phyloP scores from a whole-genome alignment of 2,797 vertebrate species.

The Chaetophractus vellerosus region DNA sequence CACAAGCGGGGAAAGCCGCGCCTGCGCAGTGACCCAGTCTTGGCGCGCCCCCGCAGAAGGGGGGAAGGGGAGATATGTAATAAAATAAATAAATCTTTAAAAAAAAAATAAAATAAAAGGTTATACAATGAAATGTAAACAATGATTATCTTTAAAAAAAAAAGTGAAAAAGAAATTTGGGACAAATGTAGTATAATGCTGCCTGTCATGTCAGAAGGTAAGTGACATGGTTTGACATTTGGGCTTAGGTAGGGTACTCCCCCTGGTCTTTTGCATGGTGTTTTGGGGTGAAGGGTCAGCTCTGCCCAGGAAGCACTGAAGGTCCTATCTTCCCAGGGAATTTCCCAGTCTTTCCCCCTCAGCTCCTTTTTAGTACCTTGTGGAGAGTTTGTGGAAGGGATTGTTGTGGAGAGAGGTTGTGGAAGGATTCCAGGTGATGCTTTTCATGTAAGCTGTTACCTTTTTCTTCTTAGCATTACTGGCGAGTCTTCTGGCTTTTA shows the following conservation, averaged over 20 bases:
- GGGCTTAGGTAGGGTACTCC: not conserved
- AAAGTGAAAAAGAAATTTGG: too few species aligned
- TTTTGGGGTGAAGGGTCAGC: not conserved
- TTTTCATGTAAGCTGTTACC: not conserved
- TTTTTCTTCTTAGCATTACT: slow-evolving; percentile 20
- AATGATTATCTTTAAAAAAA: too few species aligned
- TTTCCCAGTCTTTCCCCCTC: not conserved
- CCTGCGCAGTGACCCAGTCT: too few species aligned
- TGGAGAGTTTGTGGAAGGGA: not conserved
- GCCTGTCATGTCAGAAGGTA: not conserved
- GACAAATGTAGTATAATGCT: not conserved
- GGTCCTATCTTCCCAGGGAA: not conserved
- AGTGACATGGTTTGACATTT: not conserved
- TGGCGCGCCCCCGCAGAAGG: too few species aligned
- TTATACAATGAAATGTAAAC: too few species aligned
- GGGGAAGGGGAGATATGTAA: too few species aligned
- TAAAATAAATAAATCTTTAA: too few species aligned
- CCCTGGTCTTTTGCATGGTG: too few species aligned
- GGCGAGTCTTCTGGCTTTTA: not conserved
- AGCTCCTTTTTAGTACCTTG: not conserved
- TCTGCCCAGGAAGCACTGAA: not conserved
- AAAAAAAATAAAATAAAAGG: too few species aligned
- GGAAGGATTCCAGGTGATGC: not conserved
- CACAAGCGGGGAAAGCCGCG: too few species aligned
- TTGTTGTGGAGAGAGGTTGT: not conserved